Percentiles rank a stretch among this genome's conserved stretches.
Evolutionary conservation across 2,888 invertebrate species (phyloP).

Genomic region (Aquatica leii): DNA sequence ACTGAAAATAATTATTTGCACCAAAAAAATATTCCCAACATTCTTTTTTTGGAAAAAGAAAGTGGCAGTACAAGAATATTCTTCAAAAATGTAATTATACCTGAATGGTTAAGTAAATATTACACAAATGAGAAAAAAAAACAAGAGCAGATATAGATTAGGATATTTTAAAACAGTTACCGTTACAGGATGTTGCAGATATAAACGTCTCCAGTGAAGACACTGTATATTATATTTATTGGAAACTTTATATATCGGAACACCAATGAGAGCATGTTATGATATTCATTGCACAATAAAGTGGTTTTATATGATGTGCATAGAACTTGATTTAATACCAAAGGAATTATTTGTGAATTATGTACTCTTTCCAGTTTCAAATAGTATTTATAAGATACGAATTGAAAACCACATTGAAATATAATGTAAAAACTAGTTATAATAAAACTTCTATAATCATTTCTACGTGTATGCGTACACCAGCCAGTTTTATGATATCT

Average conservation of each 20-base stretch:
- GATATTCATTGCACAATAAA: neutral
- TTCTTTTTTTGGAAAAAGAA: constrained; percentile 1
- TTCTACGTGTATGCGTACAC: constrained; percentile 1
- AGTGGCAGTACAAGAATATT: neutral
- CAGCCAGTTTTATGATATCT: neutral
- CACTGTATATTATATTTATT: neutral
- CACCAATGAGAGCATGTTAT: neutral
- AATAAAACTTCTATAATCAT: neutral
- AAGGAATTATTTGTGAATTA: neutral
- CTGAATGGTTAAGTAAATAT: neutral
- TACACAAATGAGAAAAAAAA: neutral
- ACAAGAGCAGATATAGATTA: too few relatives aligned
- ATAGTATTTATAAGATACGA: neutral
- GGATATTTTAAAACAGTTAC: too few relatives aligned
- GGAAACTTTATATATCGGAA: neutral
- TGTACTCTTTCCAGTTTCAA: neutral
- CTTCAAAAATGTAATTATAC: neutral
- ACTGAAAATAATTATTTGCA: neutral
- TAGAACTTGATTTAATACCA: neutral
- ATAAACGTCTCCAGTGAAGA: neutral
- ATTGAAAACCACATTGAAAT: too few relatives aligned
- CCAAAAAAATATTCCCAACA: neutral
- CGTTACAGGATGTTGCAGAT: too few relatives aligned
- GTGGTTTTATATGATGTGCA: neutral
- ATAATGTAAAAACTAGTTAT: too few relatives aligned